Conservation (phyloP, 2,888 invertebrate species). For the Quadroppia sp. region DNA sequence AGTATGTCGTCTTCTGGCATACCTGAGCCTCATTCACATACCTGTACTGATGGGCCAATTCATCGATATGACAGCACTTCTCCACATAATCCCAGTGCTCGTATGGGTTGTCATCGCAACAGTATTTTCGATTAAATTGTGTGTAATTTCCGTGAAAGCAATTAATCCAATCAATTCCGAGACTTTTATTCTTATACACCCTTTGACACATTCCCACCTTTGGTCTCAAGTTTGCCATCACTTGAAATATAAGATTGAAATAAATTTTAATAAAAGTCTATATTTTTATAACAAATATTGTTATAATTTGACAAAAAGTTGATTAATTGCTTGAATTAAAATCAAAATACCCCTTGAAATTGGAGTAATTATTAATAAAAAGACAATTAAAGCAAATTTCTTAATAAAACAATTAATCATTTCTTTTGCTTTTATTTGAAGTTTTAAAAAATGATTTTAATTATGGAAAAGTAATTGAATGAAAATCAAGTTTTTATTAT, state of each 20-base stretch:
- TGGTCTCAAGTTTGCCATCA: background rate
- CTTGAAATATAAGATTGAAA: too few relatives aligned
- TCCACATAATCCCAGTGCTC: background rate
- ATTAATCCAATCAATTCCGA: background rate
- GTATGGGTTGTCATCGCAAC: background rate
- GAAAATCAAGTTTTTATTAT: background rate
- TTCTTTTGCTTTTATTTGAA: background rate
- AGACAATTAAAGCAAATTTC: constrained; percentile 9
- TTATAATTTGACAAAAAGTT: background rate
- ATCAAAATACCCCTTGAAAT: background rate
- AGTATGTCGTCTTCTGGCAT: too few relatives aligned
- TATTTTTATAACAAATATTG: too few relatives aligned
- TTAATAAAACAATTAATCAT: constrained; percentile 8
- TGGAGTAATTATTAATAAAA: constrained; percentile 12
- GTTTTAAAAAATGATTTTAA: background rate
- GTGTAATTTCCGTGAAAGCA: background rate
- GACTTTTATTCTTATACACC: background rate
- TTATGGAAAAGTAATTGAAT: background rate
- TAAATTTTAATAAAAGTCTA: too few relatives aligned
- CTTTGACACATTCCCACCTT: background rate
- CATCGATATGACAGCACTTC: constrained; percentile 22
- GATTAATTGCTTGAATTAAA: background rate
- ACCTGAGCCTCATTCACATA: background rate
- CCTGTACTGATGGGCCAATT: background rate
- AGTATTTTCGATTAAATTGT: background rate